These are phyloP conservation scores for Ylistrum balloti DNA, from an alignment of 1,140 invertebrate species.

Conservation along the genomic window DNA sequence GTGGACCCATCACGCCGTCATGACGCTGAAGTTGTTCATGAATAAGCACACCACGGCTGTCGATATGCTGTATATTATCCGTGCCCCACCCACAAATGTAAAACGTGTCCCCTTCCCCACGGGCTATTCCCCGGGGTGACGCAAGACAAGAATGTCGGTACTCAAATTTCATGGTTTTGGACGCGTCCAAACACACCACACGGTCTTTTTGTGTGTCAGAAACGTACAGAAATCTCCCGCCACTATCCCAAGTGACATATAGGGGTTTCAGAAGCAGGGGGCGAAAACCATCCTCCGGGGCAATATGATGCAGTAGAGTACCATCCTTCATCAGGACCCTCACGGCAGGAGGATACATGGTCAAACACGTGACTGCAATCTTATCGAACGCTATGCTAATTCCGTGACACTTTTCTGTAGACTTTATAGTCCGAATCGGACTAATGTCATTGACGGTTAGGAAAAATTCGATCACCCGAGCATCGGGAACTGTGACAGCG, in stretches of 20 bases:
- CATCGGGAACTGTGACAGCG: slow-evolving; percentile 48
- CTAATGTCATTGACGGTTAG: background rate
- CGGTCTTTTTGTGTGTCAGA: slow-evolving; percentile 48
- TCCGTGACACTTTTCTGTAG: slow-evolving; percentile 46
- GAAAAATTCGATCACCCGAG: slow-evolving; percentile 43
- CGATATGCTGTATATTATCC: slow-evolving; percentile 55
- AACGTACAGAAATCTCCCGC: slow-evolving; percentile 46
- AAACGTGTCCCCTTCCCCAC: slow-evolving; percentile 43
- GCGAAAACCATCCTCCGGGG: slow-evolving; percentile 45
- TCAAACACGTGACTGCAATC: slow-evolving; percentile 52
- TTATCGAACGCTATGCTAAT: slow-evolving; percentile 46
- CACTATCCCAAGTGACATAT: slow-evolving; percentile 53
- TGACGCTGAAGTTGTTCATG: slow-evolving; percentile 49
- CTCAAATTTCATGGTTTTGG: slow-evolving; percentile 31
- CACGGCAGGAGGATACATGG: background rate
- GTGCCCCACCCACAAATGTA: slow-evolving; percentile 60
- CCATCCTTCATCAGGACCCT: slow-evolving; percentile 51
- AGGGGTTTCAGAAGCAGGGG: slow-evolving; percentile 52
- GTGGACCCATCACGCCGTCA: slow-evolving; percentile 55
- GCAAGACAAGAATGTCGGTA: slow-evolving; percentile 49
- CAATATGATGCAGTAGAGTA: slow-evolving; percentile 41
- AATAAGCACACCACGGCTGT: slow-evolving; percentile 46
- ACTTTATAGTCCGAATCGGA: background rate
- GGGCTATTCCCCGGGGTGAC: slow-evolving; percentile 54
- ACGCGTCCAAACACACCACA: slow-evolving; percentile 43